Percentiles rank a stretch among this genome's conserved stretches.
Conservation (phyloP, 2,888 invertebrate species). For the Ichneumoninae sp. region DNA sequence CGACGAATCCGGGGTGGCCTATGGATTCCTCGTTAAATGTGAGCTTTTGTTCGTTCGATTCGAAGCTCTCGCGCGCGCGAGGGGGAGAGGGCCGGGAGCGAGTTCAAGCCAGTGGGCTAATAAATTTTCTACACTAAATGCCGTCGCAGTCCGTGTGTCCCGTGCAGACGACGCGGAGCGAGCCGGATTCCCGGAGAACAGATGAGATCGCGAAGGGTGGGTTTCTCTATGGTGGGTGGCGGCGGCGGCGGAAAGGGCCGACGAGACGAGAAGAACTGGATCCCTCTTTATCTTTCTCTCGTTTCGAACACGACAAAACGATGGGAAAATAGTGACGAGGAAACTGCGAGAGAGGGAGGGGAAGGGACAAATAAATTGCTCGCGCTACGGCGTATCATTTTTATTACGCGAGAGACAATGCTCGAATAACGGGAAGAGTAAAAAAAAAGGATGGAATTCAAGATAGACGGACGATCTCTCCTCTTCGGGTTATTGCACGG, state of each 20-base stretch:
- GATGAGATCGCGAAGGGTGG: constrained; percentile 46
- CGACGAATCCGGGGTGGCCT: constrained; percentile 32
- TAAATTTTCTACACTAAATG: constrained; percentile 70
- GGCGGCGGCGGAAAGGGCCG: constrained; percentile 25
- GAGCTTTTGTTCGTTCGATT: constrained; percentile 68
- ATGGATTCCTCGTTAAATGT: constrained; percentile 66
- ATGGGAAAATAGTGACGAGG: constrained; percentile 24
- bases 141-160: constrained; percentile 60
- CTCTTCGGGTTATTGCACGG: constrained; percentile 30
- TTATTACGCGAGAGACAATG: constrained; percentile 39
- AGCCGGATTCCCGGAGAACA: constrained; percentile 53
- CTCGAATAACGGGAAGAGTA: constrained; percentile 9
- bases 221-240: constrained; percentile 4
- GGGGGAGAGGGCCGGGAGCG: constrained; percentile 24
- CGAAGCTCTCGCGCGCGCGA: constrained; percentile 42
- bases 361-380: constrained; percentile 24
- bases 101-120: constrained; percentile 62
- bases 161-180: constrained; percentile 61
- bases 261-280: constrained; percentile 14
- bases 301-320: constrained; percentile 47
- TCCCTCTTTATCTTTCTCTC: constrained; percentile 49
- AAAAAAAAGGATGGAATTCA: constrained; percentile 7
- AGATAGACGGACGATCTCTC: not conserved
- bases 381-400: constrained; percentile 35
- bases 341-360: not conserved